phyloP scores from a whole-genome alignment of 2,888 invertebrate species.

The Aphelenchoides bicaudatus region DNA sequence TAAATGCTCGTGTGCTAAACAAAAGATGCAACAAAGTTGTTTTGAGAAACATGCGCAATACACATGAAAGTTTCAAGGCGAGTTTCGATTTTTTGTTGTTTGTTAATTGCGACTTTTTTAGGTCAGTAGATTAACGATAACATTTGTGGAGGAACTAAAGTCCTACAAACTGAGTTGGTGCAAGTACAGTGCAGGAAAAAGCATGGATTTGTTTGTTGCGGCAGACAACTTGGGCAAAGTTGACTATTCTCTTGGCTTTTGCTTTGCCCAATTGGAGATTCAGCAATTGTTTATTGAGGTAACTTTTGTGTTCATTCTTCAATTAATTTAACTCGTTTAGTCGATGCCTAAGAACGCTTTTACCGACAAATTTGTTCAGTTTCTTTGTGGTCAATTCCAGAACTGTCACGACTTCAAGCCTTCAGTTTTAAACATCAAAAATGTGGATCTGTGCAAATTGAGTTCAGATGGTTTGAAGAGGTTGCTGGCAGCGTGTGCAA shows the following conservation, averaged over 20 bases:
- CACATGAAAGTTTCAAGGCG: not conserved
- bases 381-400: conserved; percentile 7
- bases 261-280: conserved; percentile 15
- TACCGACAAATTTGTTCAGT: conserved; percentile 9
- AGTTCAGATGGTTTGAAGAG: conserved; percentile 9
- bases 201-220: conserved; percentile 6
- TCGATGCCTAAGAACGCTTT: conserved; percentile 13
- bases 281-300: conserved; percentile 13
- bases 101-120: not conserved
- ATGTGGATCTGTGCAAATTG: conserved; percentile 16
- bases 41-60: not conserved
- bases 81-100: not conserved
- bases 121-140: conserved; percentile 15
- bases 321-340: conserved; percentile 2
- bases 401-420: conserved; percentile 13
- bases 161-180: conserved; percentile 16
- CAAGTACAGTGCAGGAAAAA: conserved; percentile 3
- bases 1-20: conserved; percentile 6
- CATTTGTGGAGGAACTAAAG: conserved; percentile 1
- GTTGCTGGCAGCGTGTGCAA: not conserved
- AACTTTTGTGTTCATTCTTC: too few species aligned
- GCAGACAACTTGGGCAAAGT: conserved; percentile 1
- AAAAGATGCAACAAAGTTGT: conserved; percentile 1
- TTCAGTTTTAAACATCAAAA: conserved; percentile 4
- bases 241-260: not conserved